Evolutionary conservation across 2,888 invertebrate species (phyloP).

Genomic region (Oscheius myriophilus): DNA sequence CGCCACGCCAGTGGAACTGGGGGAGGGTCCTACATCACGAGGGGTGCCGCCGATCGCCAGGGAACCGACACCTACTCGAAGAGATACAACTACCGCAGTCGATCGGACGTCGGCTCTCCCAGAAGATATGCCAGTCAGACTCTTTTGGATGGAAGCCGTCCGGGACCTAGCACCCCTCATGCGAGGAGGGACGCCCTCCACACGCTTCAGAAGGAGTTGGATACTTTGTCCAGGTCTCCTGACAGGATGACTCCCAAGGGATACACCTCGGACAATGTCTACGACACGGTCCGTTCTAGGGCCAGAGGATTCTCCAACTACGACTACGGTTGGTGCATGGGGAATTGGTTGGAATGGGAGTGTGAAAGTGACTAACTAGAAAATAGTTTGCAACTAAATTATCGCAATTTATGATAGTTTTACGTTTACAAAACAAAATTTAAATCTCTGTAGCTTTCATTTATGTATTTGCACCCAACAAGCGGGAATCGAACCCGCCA

Average conservation of each 20-base stretch:
- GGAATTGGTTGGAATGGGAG: neutral
- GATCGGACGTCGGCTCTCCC: constrained; percentile 68
- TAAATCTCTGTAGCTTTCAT: too few relatives aligned
- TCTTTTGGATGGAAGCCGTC: constrained; percentile 69
- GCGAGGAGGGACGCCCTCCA: constrained; percentile 68
- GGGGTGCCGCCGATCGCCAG: constrained; percentile 54
- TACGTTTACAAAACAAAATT: too few relatives aligned
- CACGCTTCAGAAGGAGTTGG: constrained; percentile 69
- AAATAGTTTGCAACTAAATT: too few relatives aligned
- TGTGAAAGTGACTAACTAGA: neutral
- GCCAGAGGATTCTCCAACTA: constrained; percentile 64
- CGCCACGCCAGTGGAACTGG: constrained; percentile 61
- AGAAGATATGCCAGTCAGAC: constrained; percentile 69
- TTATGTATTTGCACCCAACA: too few relatives aligned
- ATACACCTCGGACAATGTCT: constrained; percentile 63
- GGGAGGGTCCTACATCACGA: constrained; percentile 62
- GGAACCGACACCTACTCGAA: constrained; percentile 61
- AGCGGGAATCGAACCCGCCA: too few relatives aligned
- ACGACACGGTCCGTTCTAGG: constrained; percentile 62
- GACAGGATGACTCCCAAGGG: constrained; percentile 38
- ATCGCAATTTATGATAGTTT: too few relatives aligned
- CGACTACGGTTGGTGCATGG: constrained; percentile 64
- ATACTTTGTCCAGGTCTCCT: constrained; percentile 67
- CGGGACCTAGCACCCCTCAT: constrained; percentile 70
- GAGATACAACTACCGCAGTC: constrained; percentile 69